phyloP scores from a whole-genome alignment of 2,113 vertebrate genomes.

The Odontesthes bonariensis region DNA sequence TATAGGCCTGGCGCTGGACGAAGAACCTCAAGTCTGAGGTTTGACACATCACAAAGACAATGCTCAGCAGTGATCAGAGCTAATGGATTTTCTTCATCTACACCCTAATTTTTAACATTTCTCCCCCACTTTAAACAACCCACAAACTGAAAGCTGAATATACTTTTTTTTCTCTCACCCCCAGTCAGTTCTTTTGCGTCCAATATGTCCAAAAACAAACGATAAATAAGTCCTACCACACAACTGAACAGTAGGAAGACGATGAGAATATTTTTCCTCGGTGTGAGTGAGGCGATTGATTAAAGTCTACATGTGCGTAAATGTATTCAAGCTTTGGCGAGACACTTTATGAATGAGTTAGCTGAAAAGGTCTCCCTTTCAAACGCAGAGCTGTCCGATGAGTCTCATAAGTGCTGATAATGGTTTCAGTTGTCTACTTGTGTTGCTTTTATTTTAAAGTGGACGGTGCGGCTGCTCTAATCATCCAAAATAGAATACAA shows the following conservation, averaged over 20 bases:
- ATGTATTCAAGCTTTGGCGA: background rate
- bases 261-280: background rate
- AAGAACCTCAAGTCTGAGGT: too few species aligned
- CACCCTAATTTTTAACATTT: too few species aligned
- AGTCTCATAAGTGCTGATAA: slow-evolving; percentile 19
- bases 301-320: background rate
- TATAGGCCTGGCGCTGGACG: too few species aligned
- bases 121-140: too few species aligned
- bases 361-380: slow-evolving; percentile 3
- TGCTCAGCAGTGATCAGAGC: too few species aligned
- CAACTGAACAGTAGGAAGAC: background rate
- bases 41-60: too few species aligned
- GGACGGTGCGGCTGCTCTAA: background rate
- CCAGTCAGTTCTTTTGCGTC: too few species aligned
- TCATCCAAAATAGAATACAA: too few species aligned
- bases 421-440: slow-evolving; percentile 1
- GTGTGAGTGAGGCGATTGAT: background rate
- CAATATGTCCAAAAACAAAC: too few species aligned
- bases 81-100: too few species aligned
- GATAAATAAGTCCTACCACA: background rate
- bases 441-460: slow-evolving; percentile 11
- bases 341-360: background rate
- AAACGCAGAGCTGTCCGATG: slow-evolving; percentile 5
- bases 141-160: too few species aligned
- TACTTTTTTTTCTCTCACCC: too few species aligned